Evolutionary conservation across 2,797 vertebrate species (phyloP).

Genomic region (Kryptopterus vitreolus): DNA sequence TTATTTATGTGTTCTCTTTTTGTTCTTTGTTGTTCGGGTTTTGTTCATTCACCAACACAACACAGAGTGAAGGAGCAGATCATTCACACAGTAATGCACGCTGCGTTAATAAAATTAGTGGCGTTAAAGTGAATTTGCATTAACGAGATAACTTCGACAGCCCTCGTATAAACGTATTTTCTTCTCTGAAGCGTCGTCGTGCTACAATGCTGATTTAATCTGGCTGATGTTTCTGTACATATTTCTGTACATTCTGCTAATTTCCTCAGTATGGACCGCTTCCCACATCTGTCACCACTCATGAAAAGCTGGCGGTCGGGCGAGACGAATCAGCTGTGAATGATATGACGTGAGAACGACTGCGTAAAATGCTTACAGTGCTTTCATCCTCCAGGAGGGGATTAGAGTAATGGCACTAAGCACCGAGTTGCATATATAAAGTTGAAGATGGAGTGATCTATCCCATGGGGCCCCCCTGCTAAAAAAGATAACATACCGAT

Average conservation of each 20-base stretch:
- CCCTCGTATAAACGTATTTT: neutral
- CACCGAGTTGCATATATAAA: constrained; percentile 4
- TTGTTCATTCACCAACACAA: too few species aligned
- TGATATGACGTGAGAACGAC: constrained; percentile 3
- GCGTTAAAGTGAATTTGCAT: too few species aligned
- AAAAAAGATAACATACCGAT: constrained; percentile 23
- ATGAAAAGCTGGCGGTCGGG: neutral
- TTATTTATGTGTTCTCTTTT: too few species aligned
- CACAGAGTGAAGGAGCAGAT: too few species aligned
- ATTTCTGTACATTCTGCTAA: neutral
- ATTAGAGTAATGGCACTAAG: constrained; percentile 34
- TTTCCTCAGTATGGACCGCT: neutral
- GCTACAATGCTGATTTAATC: neutral
- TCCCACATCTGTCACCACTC: constrained; percentile 9
- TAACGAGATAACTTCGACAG: too few species aligned
- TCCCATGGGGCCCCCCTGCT: constrained; percentile 22
- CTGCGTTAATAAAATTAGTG: too few species aligned
- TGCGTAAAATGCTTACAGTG: constrained; percentile 8
- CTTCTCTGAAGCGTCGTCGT: neutral
- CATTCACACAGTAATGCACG: too few species aligned
- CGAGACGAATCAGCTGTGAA: constrained; percentile 12
- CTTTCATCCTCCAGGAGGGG: constrained; percentile 15
- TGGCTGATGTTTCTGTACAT: neutral
- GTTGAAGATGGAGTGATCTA: neutral
- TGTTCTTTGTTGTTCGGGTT: too few species aligned